Conservation (phyloP, 1,140 invertebrate genomes). For the Acyrthosiphon pisum region DNA sequence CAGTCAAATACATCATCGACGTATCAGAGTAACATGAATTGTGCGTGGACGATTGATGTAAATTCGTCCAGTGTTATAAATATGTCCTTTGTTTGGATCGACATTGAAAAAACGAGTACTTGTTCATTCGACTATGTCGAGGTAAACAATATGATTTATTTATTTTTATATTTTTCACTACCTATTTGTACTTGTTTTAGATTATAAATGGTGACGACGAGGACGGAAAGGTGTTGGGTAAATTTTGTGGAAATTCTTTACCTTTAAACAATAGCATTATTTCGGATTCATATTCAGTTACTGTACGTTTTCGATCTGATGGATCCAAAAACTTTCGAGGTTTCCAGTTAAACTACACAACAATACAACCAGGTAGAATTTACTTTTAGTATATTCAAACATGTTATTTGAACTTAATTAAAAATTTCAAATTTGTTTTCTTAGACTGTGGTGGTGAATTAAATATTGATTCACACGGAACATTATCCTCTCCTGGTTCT, state of each 20-base stretch:
- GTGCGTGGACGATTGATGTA: constrained; percentile 80
- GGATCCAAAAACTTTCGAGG: constrained; percentile 68
- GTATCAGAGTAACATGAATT: constrained; percentile 74
- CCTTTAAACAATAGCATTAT: constrained; percentile 70
- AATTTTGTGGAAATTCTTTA: constrained; percentile 75
- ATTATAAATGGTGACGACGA: not conserved
- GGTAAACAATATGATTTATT: constrained; percentile 63
- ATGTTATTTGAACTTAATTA: not conserved
- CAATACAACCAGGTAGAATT: constrained; percentile 68
- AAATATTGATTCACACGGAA: constrained; percentile 70
- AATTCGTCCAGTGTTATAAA: constrained; percentile 75
- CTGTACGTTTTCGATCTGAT: constrained; percentile 83
- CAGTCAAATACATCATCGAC: constrained; percentile 65
- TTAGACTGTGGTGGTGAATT: constrained; percentile 75
- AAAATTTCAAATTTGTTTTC: constrained; percentile 49
- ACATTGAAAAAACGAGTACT: constrained; percentile 70
- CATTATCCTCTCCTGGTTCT: constrained; percentile 80
- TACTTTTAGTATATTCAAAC: not conserved
- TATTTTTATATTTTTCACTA: not conserved
- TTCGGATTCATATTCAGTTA: constrained; percentile 76
- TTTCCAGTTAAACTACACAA: constrained; percentile 77
- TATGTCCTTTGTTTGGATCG: constrained; percentile 77
- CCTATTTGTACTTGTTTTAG: constrained; percentile 13
- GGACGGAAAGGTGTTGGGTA: constrained; percentile 66
- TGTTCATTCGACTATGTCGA: constrained; percentile 77